Evolutionary conservation across 2,888 invertebrate genomes (phyloP).

Genomic region (Hirtodrosophila cameraria): DNA sequence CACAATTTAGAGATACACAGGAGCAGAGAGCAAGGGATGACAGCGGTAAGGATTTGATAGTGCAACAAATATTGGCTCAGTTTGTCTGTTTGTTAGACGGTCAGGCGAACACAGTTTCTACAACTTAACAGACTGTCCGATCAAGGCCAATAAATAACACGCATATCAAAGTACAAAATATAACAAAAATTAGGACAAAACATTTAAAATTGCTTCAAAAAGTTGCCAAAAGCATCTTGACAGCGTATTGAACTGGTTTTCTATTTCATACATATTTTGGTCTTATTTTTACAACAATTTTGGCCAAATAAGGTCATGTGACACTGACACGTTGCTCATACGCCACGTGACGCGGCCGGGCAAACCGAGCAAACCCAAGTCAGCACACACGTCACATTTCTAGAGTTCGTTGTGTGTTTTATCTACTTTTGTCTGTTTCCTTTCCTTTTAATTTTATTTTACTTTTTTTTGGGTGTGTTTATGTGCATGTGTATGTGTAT

Average conservation of each 20-base stretch:
- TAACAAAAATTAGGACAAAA: not conserved
- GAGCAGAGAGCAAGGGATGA: slow-evolving; percentile 9
- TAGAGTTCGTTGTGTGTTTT: slow-evolving; percentile 18
- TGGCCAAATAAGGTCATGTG: slow-evolving; percentile 49
- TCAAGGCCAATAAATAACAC: slow-evolving; percentile 40
- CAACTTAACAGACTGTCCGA: slow-evolving; percentile 9
- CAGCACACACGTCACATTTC: slow-evolving; percentile 13
- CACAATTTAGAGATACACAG: slow-evolving; percentile 68
- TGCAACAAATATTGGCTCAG: slow-evolving; percentile 54
- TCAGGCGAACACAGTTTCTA: slow-evolving; percentile 5
- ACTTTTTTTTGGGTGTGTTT: slow-evolving; percentile 9
- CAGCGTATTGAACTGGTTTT: slow-evolving; percentile 48
- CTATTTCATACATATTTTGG: slow-evolving; percentile 42
- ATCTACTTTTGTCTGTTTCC: slow-evolving; percentile 35
- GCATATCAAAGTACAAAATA: slow-evolving; percentile 14
- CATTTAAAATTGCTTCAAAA: slow-evolving; percentile 21
- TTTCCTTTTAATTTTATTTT: slow-evolving; percentile 5
- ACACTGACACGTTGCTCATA: slow-evolving; percentile 42
- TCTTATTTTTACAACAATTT: slow-evolving; percentile 20
- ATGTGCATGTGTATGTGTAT: no score
- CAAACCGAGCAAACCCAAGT: slow-evolving; percentile 39
- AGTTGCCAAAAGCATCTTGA: slow-evolving; percentile 13
- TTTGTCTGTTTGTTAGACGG: slow-evolving; percentile 13
- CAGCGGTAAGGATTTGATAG: slow-evolving; percentile 29
- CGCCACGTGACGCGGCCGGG: slow-evolving; percentile 49